Conservation (phyloP, 2,888 invertebrate species). For the Orthosia gracilis region DNA sequence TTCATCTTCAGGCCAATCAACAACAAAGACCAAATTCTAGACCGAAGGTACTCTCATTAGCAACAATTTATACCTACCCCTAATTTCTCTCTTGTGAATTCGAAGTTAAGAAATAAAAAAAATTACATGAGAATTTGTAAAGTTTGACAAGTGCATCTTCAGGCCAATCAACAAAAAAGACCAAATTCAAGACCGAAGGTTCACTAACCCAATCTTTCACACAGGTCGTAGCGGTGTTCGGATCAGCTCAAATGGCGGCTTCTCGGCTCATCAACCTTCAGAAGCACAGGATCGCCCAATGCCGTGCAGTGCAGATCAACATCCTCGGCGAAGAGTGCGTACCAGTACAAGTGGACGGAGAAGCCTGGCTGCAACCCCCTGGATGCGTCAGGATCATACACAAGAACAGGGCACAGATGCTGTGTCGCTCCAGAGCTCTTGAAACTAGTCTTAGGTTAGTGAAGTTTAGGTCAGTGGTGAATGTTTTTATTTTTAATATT, state of each 20-base stretch:
- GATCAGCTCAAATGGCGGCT: conserved; percentile 99
- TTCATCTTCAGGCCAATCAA: no score
- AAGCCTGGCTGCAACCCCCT: conserved; percentile 99
- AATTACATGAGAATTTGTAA: not conserved
- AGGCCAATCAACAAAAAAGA: not conserved
- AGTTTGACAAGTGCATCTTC: not conserved
- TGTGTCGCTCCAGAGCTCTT: conserved; percentile 97
- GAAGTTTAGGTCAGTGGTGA: conserved; percentile 65
- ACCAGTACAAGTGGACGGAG: conserved; percentile 98
- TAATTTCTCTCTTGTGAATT: not conserved
- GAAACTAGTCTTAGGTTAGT: conserved; percentile 95
- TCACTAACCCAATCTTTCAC: not conserved
- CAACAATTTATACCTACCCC: no score
- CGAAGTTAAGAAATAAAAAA: not conserved
- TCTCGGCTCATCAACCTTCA: conserved; percentile 98
- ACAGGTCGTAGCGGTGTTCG: conserved; percentile 97
- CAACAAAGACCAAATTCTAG: no score
- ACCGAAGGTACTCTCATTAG: no score
- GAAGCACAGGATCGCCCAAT: conserved; percentile 99
- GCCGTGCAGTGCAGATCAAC: conserved; percentile 98
- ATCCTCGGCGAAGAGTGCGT: conserved; percentile 98
- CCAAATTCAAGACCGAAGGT: not conserved
- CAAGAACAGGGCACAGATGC: conserved; percentile 99
- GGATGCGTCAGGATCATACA: conserved; percentile 99
- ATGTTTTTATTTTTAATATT: conserved; percentile 48